Percentiles rank a stretch among this genome's conserved stretches.
These are phyloP conservation scores for Aldabrachelys gigantea DNA, from an alignment of 2,113 vertebrate genomes.

Conservation along the genomic window DNA sequence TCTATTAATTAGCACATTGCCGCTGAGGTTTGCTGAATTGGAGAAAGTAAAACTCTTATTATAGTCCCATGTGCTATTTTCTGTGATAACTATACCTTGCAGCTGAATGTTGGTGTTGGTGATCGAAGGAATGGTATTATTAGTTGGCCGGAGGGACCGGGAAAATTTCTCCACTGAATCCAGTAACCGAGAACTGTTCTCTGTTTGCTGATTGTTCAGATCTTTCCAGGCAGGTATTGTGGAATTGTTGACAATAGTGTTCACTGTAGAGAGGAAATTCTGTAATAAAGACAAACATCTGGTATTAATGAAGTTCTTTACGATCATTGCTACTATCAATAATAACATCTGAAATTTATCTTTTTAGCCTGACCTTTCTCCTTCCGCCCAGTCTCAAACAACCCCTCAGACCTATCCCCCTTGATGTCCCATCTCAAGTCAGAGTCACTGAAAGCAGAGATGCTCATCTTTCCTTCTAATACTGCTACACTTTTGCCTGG, in stretches of 20 bases:
- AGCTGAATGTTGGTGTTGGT: conserved; percentile 70
- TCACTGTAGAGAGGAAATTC: conserved; percentile 80
- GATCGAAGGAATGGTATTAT: conserved; percentile 22
- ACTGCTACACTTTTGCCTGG: neutral
- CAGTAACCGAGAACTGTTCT: conserved; percentile 74
- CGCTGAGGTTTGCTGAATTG: conserved; percentile 52
- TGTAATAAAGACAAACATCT: conserved; percentile 71
- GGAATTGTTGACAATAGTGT: conserved; percentile 73
- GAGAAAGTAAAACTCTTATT: conserved; percentile 62
- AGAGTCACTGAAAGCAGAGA: neutral
- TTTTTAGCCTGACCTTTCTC: neutral
- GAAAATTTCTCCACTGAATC: conserved; percentile 79
- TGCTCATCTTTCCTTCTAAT: fast-evolving
- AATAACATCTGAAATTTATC: neutral
- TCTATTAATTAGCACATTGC: conserved; percentile 53
- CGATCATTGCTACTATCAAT: neutral
- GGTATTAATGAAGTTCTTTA: neutral
- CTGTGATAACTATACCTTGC: conserved; percentile 35
- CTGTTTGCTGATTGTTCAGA: neutral
- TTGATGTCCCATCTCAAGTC: neutral
- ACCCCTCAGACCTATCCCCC: neutral
- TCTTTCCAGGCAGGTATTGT: conserved; percentile 6
- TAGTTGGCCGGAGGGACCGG: neutral
- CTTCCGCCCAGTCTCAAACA: neutral
- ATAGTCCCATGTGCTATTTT: conserved; percentile 8